Base-by-base conservation (phyloP, 30 jellyfish, hydroid and myxozoan species). In the Chrysaora quinquecirrha region DNA sequence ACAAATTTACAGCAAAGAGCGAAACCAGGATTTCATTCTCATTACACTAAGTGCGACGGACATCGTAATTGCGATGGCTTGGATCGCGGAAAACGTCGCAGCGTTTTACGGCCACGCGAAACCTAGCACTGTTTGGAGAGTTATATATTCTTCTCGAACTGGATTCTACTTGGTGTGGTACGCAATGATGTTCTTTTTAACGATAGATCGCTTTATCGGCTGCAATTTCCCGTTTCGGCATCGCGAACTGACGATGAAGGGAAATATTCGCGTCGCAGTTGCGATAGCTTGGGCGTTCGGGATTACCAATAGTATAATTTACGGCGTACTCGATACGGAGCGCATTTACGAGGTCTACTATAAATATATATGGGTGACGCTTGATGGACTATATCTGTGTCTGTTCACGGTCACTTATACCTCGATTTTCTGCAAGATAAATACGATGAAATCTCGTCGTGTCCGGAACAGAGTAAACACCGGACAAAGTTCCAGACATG, bases 151-250 rank as follows among this genome's bases (percentile, higher is more conserved):
- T 1, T 2, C 56, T 10, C 34, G 63, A 29, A 18, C 31, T 20
- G 87, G 87, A 1, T 6, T 75, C 34, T 75, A 75, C 62, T 33
- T 52, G 47, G 31, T 61, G 1, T 75, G 87, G 87, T 75, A 50
- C 43, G 63, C 87, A 0, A 75, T 75, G 64, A 56, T 75, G 2
- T 75, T 50, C 76, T 11, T 75, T 46, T 56, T 75, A n/a, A 75
- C 87, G 1, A 21, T 75, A 4, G 87, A 75, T 58, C 76, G 87
- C 31, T 75, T 75, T 56, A 49, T 75, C 22, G 87, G 87, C 43
- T 31, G 72, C 68, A 54, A 31, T 19, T 75, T 75, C 60, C 87
- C 87, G 19, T 23, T 75, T 35, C 31, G 64, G 11, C 87, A 75
- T 34, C 29, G 73, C 1, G 76, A 48, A 25, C 29, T 56, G 63